These are phyloP conservation scores for Tachystola acroxantha DNA, from an alignment of 2,888 invertebrate genomes.

Conservation along the genomic window DNA sequence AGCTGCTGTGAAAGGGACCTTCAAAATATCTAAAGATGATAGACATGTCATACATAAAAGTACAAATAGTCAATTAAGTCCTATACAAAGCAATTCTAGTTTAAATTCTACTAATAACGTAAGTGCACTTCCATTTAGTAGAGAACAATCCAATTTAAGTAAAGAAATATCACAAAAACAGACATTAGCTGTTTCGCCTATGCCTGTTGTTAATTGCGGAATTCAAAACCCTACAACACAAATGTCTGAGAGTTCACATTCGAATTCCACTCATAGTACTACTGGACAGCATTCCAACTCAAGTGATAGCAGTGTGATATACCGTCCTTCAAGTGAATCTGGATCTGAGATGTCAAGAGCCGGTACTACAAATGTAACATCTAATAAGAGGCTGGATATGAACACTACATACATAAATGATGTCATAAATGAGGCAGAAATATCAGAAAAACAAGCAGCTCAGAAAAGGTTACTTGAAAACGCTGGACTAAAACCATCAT, in stretches of 20 bases:
- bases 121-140: constrained; percentile 65
- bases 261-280: constrained; percentile 77
- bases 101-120: constrained; percentile 74
- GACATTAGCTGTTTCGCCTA: constrained; percentile 84
- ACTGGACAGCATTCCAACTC: constrained; percentile 84
- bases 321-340: constrained; percentile 85
- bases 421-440: constrained; percentile 75
- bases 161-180: constrained; percentile 72
- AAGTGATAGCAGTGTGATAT: constrained; percentile 85
- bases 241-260: constrained; percentile 84
- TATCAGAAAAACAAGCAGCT: constrained; percentile 67
- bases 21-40: constrained; percentile 82
- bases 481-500: constrained; percentile 38
- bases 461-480: constrained; percentile 52
- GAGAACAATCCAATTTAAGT: constrained; percentile 73
- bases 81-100: constrained; percentile 77
- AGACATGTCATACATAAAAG: constrained; percentile 72
- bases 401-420: constrained; percentile 70
- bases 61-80: constrained; percentile 76
- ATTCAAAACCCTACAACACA: constrained; percentile 58
- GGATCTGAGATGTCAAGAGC: constrained; percentile 79
- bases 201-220: constrained; percentile 77
- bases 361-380: constrained; percentile 47
- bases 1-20: constrained; percentile 93
- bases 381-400: constrained; percentile 75